Evolutionary conservation across 2,113 vertebrate genomes (phyloP), one percentile per base, ranked within the genome.

Genomic region (Phoxinus phoxinus): DNA sequence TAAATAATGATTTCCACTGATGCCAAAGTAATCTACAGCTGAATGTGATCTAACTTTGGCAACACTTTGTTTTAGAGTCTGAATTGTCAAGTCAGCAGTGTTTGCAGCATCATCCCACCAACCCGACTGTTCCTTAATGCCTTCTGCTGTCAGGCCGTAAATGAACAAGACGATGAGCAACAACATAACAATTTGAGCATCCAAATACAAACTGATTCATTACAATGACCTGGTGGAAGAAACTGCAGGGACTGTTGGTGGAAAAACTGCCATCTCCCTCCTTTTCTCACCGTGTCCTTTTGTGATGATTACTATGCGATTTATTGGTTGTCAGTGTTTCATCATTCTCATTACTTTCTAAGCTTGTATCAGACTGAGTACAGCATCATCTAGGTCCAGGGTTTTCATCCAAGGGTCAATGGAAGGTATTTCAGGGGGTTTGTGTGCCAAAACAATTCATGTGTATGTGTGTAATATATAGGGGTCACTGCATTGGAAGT

Each of bases 1-100:
- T 88, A 86, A 84, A 88, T 88, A 67, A 80, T 46, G 51, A 56
- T 74, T 56, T 67, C 53, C 71, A 25, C 76, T 76, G 48, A 65
- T 86, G 86, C 41, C 61, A 84, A 73, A 78, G 71, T 63, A 65
- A 19, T 80, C 65, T 88, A 63, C 48, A 82, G 73, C 63, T 61
- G 75, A 74, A 87, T 72, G 48, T 27, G 77, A 67, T 85, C 56
- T 83, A 87, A 86, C 84, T 83, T 69, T 58, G 41, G 44, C 32
- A 67, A 48, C n/a, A 65, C 44, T 35, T 77, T 32, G 75, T 63
- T 71, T 53, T 61, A 84, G 48, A 67, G 27, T 58, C 30, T 44
- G 65, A 71, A 76, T 51, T 41, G 71, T 73, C 30, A 56, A 75
- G 59, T 88, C 87, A 86, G 81, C 81, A 59, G 46, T 61, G 21